Conservation (phyloP, 2,797 vertebrate genomes). For the Euphonia xanthogaster region DNA sequence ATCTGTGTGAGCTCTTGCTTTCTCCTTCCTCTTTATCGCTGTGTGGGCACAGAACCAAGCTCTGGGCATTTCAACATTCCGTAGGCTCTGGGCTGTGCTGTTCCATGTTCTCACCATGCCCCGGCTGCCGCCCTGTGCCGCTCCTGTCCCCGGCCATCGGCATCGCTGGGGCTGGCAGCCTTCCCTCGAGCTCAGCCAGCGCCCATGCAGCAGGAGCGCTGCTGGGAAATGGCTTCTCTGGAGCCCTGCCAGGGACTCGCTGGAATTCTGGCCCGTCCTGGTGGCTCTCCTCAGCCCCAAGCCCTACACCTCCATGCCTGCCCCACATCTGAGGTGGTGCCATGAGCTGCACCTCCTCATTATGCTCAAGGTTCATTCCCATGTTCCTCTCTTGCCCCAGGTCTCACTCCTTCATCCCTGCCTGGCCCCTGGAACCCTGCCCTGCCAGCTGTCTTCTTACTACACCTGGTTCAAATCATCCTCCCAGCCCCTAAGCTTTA, state of each 20-base stretch:
- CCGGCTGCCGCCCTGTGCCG: not conserved
- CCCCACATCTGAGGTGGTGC: not conserved
- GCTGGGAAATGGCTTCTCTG: not conserved
- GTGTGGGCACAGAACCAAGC: not conserved
- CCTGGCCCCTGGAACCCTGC: not conserved
- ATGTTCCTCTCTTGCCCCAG: constrained; percentile 1
- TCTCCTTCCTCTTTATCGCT: not conserved
- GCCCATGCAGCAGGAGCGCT: fast-evolving
- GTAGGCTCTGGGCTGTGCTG: not conserved
- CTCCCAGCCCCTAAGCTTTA: constrained; percentile 1
- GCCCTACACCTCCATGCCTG: not conserved
- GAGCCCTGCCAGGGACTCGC: fast-evolving
- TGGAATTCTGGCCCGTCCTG: not conserved
- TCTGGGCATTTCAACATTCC: not conserved
- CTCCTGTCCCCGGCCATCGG: not conserved
- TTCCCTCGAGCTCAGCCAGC: fast-evolving
- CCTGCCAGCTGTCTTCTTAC: not conserved
- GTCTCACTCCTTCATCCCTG: not conserved
- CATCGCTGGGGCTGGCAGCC: not conserved
- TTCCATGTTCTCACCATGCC: not conserved
- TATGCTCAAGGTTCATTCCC: not conserved
- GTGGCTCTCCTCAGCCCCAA: not conserved
- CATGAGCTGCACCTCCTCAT: not conserved
- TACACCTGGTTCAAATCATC: not conserved
- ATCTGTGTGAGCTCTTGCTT: not conserved